phyloP scores from a whole-genome alignment of 2,113 vertebrate species.

The Rostratula benghalensis region DNA sequence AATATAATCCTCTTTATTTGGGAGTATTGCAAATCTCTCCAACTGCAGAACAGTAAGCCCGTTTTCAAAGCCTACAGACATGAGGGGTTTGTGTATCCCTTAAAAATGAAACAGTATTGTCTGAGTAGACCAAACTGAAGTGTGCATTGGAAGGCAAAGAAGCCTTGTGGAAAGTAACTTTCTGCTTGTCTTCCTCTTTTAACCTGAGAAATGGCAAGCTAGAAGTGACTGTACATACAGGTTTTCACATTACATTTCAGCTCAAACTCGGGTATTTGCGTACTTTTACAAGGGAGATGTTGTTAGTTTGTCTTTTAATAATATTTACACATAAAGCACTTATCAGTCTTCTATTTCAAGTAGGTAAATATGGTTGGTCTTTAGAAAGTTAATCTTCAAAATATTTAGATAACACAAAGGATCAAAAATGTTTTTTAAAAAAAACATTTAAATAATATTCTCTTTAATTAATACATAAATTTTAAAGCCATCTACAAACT shows the following conservation, averaged over 20 bases:
- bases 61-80: neutral
- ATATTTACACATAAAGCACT: neutral
- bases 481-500: neutral
- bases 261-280: neutral
- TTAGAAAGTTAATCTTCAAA: neutral
- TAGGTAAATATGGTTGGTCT: neutral
- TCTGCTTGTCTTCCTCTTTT: neutral
- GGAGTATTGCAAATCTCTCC: neutral
- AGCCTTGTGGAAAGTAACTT: neutral
- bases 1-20: neutral
- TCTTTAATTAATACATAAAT: neutral
- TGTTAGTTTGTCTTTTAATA: neutral
- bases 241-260: neutral
- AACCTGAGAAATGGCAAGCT: neutral
- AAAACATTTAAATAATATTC: neutral
- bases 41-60: neutral
- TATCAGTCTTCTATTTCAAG: neutral
- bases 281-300: neutral
- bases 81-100: neutral
- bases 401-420: neutral
- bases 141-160: neutral
- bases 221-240: neutral
- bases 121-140: neutral
- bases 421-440: neutral
- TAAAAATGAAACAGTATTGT: neutral